Base-by-base conservation (phyloP, 2,888 invertebrate genomes). In the Schizaphis graminum region DNA sequence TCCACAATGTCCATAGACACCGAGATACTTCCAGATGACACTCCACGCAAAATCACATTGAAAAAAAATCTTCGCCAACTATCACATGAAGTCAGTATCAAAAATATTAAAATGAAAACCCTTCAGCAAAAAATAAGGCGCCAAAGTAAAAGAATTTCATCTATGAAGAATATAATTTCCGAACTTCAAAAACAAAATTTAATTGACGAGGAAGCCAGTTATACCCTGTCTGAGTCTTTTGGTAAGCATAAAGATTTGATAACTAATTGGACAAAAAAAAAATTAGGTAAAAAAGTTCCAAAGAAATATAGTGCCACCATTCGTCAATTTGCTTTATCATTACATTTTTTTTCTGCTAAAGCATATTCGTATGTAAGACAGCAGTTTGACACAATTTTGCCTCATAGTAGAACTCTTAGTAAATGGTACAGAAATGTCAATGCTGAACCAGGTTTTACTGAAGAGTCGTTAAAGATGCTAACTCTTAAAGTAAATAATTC, bases 321-420 rank as follows among this genome's bases (percentile, higher is more conserved):
- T 61, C 41, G 91, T 24, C 47, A 61, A 41, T 91, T 91, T 91
- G 91, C 41, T 61, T n/a, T 61, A 53, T 57, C 57, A n/a, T 47
- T 91, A 24, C 10, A 91, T 91, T 91, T 67, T n/a, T 86, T 67
- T 56, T 53, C 91, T 57, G 67, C 41, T n/a, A 91, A 77, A 47
- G 91, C 61, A 41, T 44, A 85, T 85, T n/a, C 85, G 21, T 44
- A 41, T 44, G 44, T 44, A 41, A n/a, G 21, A 24, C n/a, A 85
- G 24, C 35, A 85, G 35, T 85, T 84, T 41, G 4, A 85, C 41
- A 41, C 41, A 7, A 41, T 85, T 8, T 44, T 44, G 8, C 44
- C 85, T 24, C 85, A 85, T 5, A 24, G 24, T 24, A n/a, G 44
- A n/a, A 85, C 44, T 24, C 44, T 44, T 5, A 41, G 85, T 41